A percentile compares a stretch with the other conserved stretches of the same genome.
phyloP scores from a whole-genome alignment of 2,888 invertebrate species.

The Epinotia bilunana region DNA sequence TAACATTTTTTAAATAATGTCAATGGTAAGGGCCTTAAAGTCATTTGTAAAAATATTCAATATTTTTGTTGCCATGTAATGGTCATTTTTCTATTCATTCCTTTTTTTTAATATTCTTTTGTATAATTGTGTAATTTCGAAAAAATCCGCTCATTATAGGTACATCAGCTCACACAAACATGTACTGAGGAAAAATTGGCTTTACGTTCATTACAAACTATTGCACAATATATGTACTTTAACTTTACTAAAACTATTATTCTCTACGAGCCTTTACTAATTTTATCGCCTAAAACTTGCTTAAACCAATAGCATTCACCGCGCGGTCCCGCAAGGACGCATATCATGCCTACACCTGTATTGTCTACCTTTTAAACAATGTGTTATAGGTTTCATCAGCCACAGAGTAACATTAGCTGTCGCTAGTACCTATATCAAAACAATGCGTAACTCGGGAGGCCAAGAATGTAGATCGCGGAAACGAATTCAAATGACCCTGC shows the following conservation, averaged over 20 bases:
- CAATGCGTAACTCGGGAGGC: slow-evolving; percentile 52
- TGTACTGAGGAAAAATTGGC: background rate
- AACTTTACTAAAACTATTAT: slow-evolving; percentile 15
- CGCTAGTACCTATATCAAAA: slow-evolving; percentile 31
- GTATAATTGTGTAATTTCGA: too few relatives aligned
- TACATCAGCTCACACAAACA: background rate
- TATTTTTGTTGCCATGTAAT: too few relatives aligned
- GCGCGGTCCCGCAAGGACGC: slow-evolving; percentile 20
- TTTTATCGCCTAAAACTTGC: slow-evolving; percentile 12
- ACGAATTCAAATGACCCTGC: slow-evolving; percentile 66
- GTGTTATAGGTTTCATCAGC: slow-evolving; percentile 23
- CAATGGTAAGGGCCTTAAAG: too few relatives aligned
- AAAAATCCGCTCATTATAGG: background rate
- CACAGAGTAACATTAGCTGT: slow-evolving; percentile 11
- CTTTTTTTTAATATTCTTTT: too few relatives aligned
- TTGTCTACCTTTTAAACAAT: slow-evolving; percentile 25
- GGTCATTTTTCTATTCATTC: too few relatives aligned
- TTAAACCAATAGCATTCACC: slow-evolving; percentile 18
- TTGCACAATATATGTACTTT: background rate
- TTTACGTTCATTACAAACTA: background rate
- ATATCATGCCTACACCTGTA: slow-evolving; percentile 11
- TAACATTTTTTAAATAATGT: too few relatives aligned
- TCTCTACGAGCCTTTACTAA: background rate
- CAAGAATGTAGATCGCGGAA: slow-evolving; percentile 73
- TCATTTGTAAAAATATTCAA: too few relatives aligned